Base-by-base conservation (phyloP, 2,797 vertebrate genomes). In the Chelonia mydas region DNA sequence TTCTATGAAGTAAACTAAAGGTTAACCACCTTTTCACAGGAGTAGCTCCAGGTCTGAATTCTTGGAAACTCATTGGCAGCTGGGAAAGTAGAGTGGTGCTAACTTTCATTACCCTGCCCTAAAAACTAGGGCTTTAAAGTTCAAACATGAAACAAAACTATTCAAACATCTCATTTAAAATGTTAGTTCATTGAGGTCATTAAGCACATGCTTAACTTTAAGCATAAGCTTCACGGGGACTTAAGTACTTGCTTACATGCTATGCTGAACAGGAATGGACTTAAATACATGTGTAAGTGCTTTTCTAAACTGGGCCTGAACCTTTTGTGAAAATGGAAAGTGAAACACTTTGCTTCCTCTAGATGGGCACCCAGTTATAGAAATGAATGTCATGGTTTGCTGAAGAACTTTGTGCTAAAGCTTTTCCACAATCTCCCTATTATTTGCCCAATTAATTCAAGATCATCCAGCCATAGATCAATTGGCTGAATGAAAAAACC, bases 61-160 rank as follows among this genome's bases (percentile, higher is more conserved):
- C n/a, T 80, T 27, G 33, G 53, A 92, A 92, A 81, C 3, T 12
- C 55, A 87, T 49, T 2, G 85, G 79, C 6, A 79, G n/a, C 84
- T 25, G 23, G 12, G 82, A 27, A 45, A 93, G 87, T 3, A 79
- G 51, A 37, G 45, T 89, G 50, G 86, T 78, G 10, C 33, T 59
- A 80, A 51, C 7, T 78, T 90, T 28, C 3, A 81, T 57, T 84
- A 77, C 41, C 92, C 90, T 79, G 1, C 12, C 3, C n/a, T 87
- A 76, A 92, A 92, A 89, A 90, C 17, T 68, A 83, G 10, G 95
- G 7, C 28, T 94, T 77, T 87, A 17, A n/a, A n/a, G 25, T 90
- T 84, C 3, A 23, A 65, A 78, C 2, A 54, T 37, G 41, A 91
- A 95, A 89, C 1, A 84, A 81, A 89, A 4, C 12, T n/a, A 28